Evolutionary conservation across 2,888 invertebrate genomes (phyloP).

Genomic region (Caenorhabditis plicata): DNA sequence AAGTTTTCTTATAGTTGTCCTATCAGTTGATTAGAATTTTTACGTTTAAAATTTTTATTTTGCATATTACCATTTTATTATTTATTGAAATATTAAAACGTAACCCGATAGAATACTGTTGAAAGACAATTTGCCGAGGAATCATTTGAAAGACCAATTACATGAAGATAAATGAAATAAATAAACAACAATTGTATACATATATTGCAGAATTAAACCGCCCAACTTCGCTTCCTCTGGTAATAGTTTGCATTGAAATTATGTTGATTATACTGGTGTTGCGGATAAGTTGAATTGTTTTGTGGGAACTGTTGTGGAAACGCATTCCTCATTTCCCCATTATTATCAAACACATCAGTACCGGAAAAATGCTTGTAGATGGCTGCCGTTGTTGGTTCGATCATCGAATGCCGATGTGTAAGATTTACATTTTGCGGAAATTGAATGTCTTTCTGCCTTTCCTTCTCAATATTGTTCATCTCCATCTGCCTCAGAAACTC

Average conservation of each 20-base stretch:
- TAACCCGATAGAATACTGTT: not conserved
- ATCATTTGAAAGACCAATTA: not conserved
- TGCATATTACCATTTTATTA: too few relatives aligned
- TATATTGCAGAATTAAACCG: slow-evolving; percentile 21
- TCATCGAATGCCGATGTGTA: slow-evolving; percentile 27
- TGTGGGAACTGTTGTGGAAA: too few relatives aligned
- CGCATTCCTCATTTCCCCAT: too few relatives aligned
- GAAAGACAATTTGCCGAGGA: not conserved
- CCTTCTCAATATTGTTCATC: not conserved
- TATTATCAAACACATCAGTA: slow-evolving; percentile 20
- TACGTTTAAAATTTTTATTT: too few relatives aligned
- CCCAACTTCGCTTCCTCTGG: slow-evolving; percentile 30
- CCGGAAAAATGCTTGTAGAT: slow-evolving; percentile 34
- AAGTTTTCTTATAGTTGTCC: too few relatives aligned
- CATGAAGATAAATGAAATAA: not conserved
- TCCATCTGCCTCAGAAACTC: slow-evolving; percentile 57
- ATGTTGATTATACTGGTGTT: slow-evolving; percentile 7
- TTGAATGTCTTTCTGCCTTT: not conserved
- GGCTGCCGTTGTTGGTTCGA: slow-evolving; percentile 11
- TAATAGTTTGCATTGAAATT: slow-evolving; percentile 20
- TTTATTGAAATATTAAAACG: not conserved
- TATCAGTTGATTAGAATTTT: too few relatives aligned
- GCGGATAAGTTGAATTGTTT: too few relatives aligned
- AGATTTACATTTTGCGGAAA: slow-evolving; percentile 15
- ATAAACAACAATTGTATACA: too few relatives aligned